Evolutionary conservation across 2,113 vertebrate genomes (phyloP).

Genomic region (Coptodon rendalli): DNA sequence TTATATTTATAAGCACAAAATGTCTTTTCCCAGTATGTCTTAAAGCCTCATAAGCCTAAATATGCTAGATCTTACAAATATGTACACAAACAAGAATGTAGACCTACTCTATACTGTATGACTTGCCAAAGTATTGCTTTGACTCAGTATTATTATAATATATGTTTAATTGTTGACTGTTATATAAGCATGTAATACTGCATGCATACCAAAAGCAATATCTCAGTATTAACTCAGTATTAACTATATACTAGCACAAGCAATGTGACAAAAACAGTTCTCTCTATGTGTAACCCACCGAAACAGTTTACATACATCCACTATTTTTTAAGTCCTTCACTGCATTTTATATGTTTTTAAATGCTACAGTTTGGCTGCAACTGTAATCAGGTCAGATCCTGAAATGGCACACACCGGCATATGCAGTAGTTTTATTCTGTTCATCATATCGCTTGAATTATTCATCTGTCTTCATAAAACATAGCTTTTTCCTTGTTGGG

Average conservation of each 20-base stretch:
- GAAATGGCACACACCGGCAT: background rate
- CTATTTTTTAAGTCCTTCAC: background rate
- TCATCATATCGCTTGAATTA: background rate
- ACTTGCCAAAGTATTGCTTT: background rate
- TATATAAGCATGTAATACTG: constrained; percentile 43
- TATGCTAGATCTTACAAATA: background rate
- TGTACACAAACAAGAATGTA: constrained; percentile 9
- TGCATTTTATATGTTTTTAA: background rate
- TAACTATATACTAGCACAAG: background rate
- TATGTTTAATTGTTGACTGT: background rate
- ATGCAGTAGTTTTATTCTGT: background rate
- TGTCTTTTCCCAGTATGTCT: background rate
- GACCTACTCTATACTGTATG: background rate
- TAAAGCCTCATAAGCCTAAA: background rate
- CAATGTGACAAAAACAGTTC: background rate
- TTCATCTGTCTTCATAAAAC: background rate
- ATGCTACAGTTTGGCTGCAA: background rate
- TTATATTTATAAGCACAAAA: constrained; percentile 26
- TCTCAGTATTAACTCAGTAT: background rate
- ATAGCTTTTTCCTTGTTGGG: background rate
- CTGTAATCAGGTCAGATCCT: background rate
- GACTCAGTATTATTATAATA: background rate
- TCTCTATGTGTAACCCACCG: background rate
- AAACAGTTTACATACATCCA: background rate
- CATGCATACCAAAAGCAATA: constrained; percentile 38